Evolutionary conservation across 2,797 vertebrate species (phyloP).

Genomic region (Protonibea diacanthus): DNA sequence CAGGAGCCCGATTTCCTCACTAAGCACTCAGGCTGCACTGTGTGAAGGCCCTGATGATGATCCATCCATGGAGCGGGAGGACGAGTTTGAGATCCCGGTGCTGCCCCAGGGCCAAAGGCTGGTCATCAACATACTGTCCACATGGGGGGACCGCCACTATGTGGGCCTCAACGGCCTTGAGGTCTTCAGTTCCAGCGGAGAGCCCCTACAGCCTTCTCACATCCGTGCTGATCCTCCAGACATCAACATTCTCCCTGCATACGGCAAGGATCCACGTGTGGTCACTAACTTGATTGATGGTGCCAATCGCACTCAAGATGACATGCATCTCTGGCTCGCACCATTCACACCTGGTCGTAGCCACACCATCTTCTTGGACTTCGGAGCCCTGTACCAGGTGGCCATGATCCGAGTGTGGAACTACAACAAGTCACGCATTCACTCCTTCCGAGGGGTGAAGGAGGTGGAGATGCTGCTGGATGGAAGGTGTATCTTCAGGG

Average conservation of each 20-base stretch:
- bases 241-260: constrained; percentile 93
- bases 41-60: constrained; percentile 77
- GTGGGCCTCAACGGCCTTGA: constrained; percentile 97
- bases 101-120: constrained; percentile 91
- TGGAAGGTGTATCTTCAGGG: constrained; percentile 91
- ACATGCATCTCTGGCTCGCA: constrained; percentile 98
- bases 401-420: constrained; percentile 99
- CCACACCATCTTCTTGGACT: constrained; percentile 91
- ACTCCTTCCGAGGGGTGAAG: constrained; percentile 94
- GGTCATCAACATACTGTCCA: constrained; percentile 91
- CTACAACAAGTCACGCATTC: constrained; percentile 99
- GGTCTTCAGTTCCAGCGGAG: constrained; percentile 92
- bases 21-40: constrained; percentile 35
- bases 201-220: constrained; percentile 86
- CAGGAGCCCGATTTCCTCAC: constrained; percentile 50
- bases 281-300: constrained; percentile 91
- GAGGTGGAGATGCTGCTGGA: constrained; percentile 93
- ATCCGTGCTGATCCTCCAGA: constrained; percentile 92
- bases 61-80: constrained; percentile 75
- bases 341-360: constrained; percentile 91
- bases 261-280: constrained; percentile 92
- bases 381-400: constrained; percentile 86
- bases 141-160: constrained; percentile 97
- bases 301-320: constrained; percentile 95
- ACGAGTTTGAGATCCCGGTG: constrained; percentile 94